Evolutionary conservation across 2,797 vertebrate species (phyloP), one percentile per base, ranked within the genome.

Genomic region (Propithecus deckenii): DNA sequence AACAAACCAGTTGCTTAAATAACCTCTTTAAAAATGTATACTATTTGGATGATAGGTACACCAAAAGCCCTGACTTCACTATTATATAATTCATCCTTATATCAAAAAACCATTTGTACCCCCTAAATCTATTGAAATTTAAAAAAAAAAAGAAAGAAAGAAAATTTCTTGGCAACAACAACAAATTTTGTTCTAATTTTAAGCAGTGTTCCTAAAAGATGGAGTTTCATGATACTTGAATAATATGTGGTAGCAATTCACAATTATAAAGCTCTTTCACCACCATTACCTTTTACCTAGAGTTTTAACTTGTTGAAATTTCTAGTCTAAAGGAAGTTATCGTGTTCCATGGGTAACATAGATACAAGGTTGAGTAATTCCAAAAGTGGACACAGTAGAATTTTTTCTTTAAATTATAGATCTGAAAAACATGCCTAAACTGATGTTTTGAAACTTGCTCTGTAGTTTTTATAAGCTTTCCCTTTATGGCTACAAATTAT

Each of bases 351-450:
- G 46, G 35, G 13, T 86, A 65, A 78, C 22, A 30, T 2, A 65
- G 65, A 61, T 28, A 95, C 4, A 25, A 41, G 28, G 2, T 22
- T 87, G 20, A 15, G 18, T 81, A 38, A 86, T 86, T 93, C 52
- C 25, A 43, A 83, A 89, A 67, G 20, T 67, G 32, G 17, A 32
- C 25, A 78, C 4, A 57, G 55, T 30, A 76, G 67, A 88, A 14
- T 48, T 59, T 91, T 89, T 93, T 76, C 41, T 88, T 96, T 81
- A 93, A 96, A 93, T 96, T 87, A 41, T 50, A 94, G 22, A 76
- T 75, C 38, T 87, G n/a, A 84, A 46, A 93, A 63, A 76, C 41
- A 75, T 13, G 9, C 65, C n/a, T 83, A 81, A 83, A 80, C 6
- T 81, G 32, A 76, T 67, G 15, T 94, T 94, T 92, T 52, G 30